Conservation (phyloP, 1,140 invertebrate genomes). For the Drosophila prosaltans region DNA sequence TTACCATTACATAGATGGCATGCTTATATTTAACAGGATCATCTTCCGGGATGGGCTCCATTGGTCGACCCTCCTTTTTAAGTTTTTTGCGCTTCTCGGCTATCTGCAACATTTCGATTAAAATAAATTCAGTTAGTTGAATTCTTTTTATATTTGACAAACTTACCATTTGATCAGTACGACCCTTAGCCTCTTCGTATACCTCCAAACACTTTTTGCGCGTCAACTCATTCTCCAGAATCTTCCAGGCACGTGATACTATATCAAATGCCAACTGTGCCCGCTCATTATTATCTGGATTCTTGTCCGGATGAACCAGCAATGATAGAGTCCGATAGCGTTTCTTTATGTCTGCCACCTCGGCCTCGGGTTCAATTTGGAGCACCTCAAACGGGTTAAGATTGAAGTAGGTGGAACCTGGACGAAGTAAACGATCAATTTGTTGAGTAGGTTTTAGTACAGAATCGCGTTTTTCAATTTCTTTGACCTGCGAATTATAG, state of each 20-base stretch:
- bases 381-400: conserved; percentile 98
- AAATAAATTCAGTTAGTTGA: background rate
- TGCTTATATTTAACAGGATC: conserved; percentile 96
- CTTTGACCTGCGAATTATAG: conserved; percentile 83
- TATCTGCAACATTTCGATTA: conserved; percentile 86
- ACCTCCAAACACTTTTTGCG: conserved; percentile 97
- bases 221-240: conserved; percentile 96
- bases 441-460: conserved; percentile 95
- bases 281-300: conserved; percentile 95
- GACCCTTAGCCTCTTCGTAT: conserved; percentile 97
- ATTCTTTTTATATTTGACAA: background rate
- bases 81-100: conserved; percentile 97
- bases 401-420: conserved; percentile 98
- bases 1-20: conserved; percentile 97
- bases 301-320: conserved; percentile 94
- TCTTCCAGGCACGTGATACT: conserved; percentile 98
- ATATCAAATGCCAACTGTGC: conserved; percentile 97
- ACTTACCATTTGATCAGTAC: conserved; percentile 95
- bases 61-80: conserved; percentile 94
- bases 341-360: conserved; percentile 97
- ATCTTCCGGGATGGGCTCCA: conserved; percentile 95
- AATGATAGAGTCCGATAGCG: conserved; percentile 98
- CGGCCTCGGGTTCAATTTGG: conserved; percentile 95
- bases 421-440: conserved; percentile 95
- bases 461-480: conserved; percentile 83